A percentile compares a stretch with the other conserved stretches of the same genome.
These are phyloP conservation scores for Dasyprocta punctata DNA, from an alignment of 2,113 vertebrate genomes.

Conservation along the genomic window DNA sequence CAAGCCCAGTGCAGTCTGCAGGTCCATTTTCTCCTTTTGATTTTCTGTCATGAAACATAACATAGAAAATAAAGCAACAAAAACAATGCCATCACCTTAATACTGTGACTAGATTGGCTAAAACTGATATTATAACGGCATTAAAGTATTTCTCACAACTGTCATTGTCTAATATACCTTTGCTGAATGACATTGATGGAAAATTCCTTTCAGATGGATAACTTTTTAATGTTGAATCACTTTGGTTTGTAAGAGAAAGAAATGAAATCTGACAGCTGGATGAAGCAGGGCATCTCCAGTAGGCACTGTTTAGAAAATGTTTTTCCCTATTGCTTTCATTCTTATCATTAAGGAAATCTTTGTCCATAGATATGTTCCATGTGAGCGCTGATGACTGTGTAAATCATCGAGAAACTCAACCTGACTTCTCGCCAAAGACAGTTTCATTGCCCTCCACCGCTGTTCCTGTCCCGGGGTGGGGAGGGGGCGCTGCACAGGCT, in stretches of 20 bases:
- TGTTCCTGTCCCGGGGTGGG: background rate
- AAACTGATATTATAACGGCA: background rate
- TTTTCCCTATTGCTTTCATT: background rate
- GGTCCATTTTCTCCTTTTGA: background rate
- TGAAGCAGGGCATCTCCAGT: background rate
- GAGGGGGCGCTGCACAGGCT: background rate
- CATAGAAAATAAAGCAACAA: background rate
- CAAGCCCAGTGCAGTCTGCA: background rate
- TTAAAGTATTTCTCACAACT: background rate
- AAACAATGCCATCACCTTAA: background rate
- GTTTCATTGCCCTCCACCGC: too few relatives aligned
- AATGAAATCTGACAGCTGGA: background rate
- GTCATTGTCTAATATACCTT: background rate
- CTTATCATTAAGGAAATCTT: background rate
- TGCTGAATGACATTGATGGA: background rate
- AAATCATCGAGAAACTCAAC: background rate
- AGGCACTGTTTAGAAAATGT: rapidly evolving
- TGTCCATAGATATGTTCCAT: background rate
- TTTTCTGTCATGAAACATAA: constrained; percentile 18
- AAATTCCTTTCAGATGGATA: constrained; percentile 18
- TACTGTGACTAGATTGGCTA: background rate
- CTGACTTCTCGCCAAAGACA: rapidly evolving
- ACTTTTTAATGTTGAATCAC: constrained; percentile 19
- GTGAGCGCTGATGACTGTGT: background rate
- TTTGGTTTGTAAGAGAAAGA: constrained; percentile 36